Evolutionary conservation across 2,888 invertebrate species (phyloP), one percentile per base, ranked within the genome.

Genomic region (Trichogramma evanescens): DNA sequence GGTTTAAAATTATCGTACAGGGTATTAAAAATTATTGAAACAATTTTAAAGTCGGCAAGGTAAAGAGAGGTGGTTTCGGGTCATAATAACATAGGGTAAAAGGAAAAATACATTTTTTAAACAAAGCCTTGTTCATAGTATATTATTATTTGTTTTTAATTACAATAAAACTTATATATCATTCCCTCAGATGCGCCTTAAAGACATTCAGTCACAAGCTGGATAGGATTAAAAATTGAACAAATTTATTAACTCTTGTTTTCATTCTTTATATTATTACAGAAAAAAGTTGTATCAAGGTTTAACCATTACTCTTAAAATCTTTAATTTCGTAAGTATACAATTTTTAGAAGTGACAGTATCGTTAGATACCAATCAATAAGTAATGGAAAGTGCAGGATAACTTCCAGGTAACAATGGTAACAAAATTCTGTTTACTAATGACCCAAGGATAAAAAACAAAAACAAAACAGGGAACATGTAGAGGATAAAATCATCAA

Each of bases 151-250:
- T 66, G 6, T 45, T 55, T 65, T 62, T 66, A 63, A 70, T 71
- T 71, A 71, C 68, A 72, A 64, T 71, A 68, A 66, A 68, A 46
- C 65, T 68, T 69, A 68, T 64, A 49, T 65, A 65, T 60, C 67
- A 66, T 65, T 56, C 61, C 63, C 58, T 63, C 61, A 59, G 10
- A 59, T 66, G 61, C 61, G 64, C 45, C 63, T 41, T 60, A n/a
- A 40, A 46, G 13, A 42, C 42, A 57, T 39, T n/a, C 50, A 39
- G 50, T 58, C 48, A 38, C 44, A 58, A 43, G 52, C 48, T 26
- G 45, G 55, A 50, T 54, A 10, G 45, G 40, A 51, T 55, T 49
- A 41, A n/a, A 58, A 58, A 52, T 43, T 44, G 6, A 38, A 43
- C 39, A 53, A 8, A 38, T 54, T 44, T 2, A 49, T 54, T 58